Evolutionary conservation across 2,113 vertebrate species (phyloP), one percentile per base, ranked within the genome.

Genomic region (Neotoma lepida): DNA sequence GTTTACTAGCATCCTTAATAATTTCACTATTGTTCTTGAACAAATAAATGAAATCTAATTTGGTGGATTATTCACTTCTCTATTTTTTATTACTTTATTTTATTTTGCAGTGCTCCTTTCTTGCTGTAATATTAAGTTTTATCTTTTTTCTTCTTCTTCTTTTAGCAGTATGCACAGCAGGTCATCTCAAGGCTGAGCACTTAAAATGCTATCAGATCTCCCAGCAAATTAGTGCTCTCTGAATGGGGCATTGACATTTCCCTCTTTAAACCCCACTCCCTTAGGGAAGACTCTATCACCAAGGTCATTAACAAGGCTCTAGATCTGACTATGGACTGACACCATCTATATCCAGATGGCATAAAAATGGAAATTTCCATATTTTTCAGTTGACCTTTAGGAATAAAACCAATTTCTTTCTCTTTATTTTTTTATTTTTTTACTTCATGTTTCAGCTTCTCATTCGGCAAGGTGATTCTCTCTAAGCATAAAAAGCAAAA

Each of bases 301-400:
- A 77, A 10, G 78, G 66, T 95, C 97, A 96, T 98, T 98, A 98
- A 97, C 49, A 97, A 88, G 87, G 88, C 97, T 96, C 91, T 96
- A 81, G 90, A 95, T 90, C 96, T 97, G 96, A 98, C 94, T 95
- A 96, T 86, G 96, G 41, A 51, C 44, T 78, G 81, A 61, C 41
- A 93, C 68, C 78, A 94, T 93, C 84, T 70, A 41, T 80, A 98
- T 94, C 93, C 89, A 96, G 89, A 93, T 92, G 51, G 80, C 44
- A 97, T 97, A 98, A 98, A 98, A 98, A 96, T 97, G 86, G 89
- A 98, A 98, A 98, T 97, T 96, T 94, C 71, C 35, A 0, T 94
- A 94, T 97, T 94, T 97, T 97, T 97, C 88, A 92, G 22, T 56
- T 98, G 97, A 98, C 96, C 97, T 98, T 98, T 98, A 93, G 82